These are phyloP conservation scores for Entomyzon cyanotis DNA, from an alignment of 2,113 vertebrate species.

Conservation along the genomic window DNA sequence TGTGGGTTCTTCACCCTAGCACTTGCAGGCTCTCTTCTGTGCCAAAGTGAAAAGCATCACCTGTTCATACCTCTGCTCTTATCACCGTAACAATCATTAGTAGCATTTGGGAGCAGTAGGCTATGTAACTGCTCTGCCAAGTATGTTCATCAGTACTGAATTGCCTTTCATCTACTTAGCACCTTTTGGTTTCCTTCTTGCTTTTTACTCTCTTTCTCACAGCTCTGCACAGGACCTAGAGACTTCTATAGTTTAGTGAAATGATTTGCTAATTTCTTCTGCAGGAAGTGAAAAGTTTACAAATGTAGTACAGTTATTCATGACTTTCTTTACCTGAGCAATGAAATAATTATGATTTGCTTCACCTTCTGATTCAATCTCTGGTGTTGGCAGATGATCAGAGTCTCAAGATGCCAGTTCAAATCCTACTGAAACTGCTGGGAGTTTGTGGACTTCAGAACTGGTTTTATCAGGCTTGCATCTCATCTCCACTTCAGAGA, in stretches of 20 bases:
- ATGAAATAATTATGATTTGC: background rate
- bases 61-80: background rate
- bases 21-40: background rate
- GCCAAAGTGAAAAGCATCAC: background rate
- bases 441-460: background rate
- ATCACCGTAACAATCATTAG: background rate
- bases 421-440: background rate
- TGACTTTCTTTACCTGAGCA: background rate
- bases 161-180: background rate
- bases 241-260: background rate
- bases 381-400: background rate
- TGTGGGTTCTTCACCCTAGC: background rate
- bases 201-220: background rate
- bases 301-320: background rate
- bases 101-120: background rate
- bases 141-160: background rate
- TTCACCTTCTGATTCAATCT: background rate
- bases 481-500: background rate
- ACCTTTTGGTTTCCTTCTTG: background rate
- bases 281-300: background rate
- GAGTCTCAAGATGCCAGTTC: accelerated
- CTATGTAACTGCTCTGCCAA: background rate
- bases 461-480: background rate
- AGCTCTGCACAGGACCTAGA: background rate
- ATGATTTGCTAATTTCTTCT: background rate